These are phyloP conservation scores for Asteroscopus sphinx DNA, from an alignment of 2,888 invertebrate species.

Conservation along the genomic window DNA sequence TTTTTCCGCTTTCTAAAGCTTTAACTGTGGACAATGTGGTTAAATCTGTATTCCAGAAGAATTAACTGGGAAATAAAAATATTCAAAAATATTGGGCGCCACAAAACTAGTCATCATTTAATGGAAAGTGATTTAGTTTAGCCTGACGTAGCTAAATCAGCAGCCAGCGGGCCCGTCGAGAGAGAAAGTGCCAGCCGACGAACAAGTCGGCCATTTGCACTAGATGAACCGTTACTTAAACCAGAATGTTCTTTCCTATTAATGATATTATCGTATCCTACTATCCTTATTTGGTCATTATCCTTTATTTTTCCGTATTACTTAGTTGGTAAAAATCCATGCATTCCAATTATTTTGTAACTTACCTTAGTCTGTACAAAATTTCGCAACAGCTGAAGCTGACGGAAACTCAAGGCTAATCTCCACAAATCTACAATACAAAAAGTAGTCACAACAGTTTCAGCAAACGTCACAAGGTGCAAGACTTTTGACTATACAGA, in stretches of 20 bases:
- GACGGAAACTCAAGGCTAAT: constrained; percentile 61
- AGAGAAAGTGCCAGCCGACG: constrained; percentile 80
- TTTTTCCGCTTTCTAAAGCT: not conserved
- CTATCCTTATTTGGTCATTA: constrained; percentile 38
- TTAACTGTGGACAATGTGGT: not conserved
- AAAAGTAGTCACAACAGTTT: constrained; percentile 75
- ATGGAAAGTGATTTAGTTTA: constrained; percentile 69
- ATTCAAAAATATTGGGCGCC: constrained; percentile 21
- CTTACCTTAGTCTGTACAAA: constrained; percentile 74
- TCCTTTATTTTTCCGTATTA: constrained; percentile 39
- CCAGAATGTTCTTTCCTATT: constrained; percentile 50
- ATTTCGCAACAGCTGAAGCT: constrained; percentile 63
- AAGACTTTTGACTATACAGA: constrained; percentile 68
- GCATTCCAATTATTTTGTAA: constrained; percentile 54
- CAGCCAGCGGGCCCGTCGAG: constrained; percentile 45
- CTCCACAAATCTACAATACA: constrained; percentile 76
- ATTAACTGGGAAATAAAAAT: not conserved
- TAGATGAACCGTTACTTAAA: constrained; percentile 60
- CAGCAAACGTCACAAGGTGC: constrained; percentile 66
- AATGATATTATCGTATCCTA: constrained; percentile 26
- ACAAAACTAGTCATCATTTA: constrained; percentile 30
- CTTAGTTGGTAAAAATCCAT: constrained; percentile 36
- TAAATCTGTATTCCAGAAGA: not conserved
- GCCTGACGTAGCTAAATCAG: constrained; percentile 42
- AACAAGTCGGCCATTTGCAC: constrained; percentile 84